Conservation (phyloP, 1,140 invertebrate species). For the Araneus ventricosus region DNA sequence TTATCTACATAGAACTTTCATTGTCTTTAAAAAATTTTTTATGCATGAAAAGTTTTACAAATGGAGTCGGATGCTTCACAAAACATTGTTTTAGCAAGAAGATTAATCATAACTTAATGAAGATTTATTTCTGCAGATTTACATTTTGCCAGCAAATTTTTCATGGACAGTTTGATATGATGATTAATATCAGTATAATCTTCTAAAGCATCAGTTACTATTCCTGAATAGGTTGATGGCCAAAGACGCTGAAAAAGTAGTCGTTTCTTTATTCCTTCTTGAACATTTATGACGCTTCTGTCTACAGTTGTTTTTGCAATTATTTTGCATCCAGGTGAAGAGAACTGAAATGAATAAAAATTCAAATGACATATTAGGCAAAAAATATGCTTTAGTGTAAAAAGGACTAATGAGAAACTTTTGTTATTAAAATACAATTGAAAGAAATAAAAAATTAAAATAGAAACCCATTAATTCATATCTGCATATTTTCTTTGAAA, state of each 20-base stretch:
- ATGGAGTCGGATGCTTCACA: conserved; percentile 37
- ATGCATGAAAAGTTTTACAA: conserved; percentile 63
- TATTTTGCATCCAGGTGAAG: conserved; percentile 71
- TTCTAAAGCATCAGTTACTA: conserved; percentile 73
- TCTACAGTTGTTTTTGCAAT: conserved; percentile 50
- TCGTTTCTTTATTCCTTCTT: conserved; percentile 67
- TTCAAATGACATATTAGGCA: neutral
- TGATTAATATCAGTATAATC: conserved; percentile 71
- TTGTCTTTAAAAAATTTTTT: conserved; percentile 68
- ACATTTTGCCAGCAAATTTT: conserved; percentile 70
- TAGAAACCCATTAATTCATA: no score
- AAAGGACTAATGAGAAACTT: neutral
- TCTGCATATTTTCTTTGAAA: no score
- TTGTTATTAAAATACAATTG: neutral
- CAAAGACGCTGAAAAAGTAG: conserved; percentile 74
- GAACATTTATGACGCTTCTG: conserved; percentile 51
- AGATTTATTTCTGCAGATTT: conserved; percentile 72
- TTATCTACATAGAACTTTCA: conserved; percentile 64
- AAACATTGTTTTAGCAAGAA: conserved; percentile 61
- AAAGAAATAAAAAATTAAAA: neutral
- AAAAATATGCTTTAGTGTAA: no score
- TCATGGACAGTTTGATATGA: conserved; percentile 74
- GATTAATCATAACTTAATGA: conserved; percentile 55
- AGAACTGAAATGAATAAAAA: conserved; percentile 59
- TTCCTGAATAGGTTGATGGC: conserved; percentile 72